A percentile compares a stretch with the other conserved stretches of the same genome.
Evolutionary conservation across 2,888 invertebrate genomes (phyloP).

Genomic region (Thera britannica): DNA sequence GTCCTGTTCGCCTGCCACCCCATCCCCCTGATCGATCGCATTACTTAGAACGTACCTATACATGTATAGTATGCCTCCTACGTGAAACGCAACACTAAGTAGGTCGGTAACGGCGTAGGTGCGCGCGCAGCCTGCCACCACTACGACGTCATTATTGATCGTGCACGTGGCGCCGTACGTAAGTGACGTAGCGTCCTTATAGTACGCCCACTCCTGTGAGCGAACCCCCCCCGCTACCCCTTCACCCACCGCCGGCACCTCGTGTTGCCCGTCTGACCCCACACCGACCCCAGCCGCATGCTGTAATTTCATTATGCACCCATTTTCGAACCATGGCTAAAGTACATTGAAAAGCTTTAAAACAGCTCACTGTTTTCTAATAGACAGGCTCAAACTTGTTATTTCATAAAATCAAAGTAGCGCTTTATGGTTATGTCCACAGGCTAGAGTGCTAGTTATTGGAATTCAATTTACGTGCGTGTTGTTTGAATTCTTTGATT

Average conservation of each 20-base stretch:
- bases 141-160: slow-evolving; percentile 83
- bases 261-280: slow-evolving; percentile 23
- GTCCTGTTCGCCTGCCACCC: slow-evolving; percentile 39
- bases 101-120: slow-evolving; percentile 67
- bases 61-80: slow-evolving; percentile 1
- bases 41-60: slow-evolving; percentile 71
- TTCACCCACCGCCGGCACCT: slow-evolving; percentile 26
- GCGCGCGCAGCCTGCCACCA: slow-evolving; percentile 71
- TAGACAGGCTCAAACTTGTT: slow-evolving; percentile 8
- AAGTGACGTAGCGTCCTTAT: slow-evolving; percentile 78
- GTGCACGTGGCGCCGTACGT: slow-evolving; percentile 81
- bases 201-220: slow-evolving; percentile 63
- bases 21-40: slow-evolving; percentile 70
- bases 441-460: slow-evolving; percentile 32
- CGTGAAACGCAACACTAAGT: slow-evolving; percentile 82
- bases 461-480: slow-evolving; percentile 40
- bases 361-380: slow-evolving; percentile 28
- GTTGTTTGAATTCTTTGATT: slow-evolving; percentile 46
- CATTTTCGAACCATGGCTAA: slow-evolving; percentile 35
- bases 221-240: slow-evolving; percentile 45
- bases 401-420: slow-evolving; percentile 16
- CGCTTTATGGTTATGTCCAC: slow-evolving; percentile 13
- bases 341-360: slow-evolving; percentile 5
- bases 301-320: slow-evolving; percentile 45
- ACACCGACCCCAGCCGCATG: slow-evolving; percentile 46